phyloP scores from a whole-genome alignment of 2,797 vertebrate species.

The Aselliscus stoliczkanus region DNA sequence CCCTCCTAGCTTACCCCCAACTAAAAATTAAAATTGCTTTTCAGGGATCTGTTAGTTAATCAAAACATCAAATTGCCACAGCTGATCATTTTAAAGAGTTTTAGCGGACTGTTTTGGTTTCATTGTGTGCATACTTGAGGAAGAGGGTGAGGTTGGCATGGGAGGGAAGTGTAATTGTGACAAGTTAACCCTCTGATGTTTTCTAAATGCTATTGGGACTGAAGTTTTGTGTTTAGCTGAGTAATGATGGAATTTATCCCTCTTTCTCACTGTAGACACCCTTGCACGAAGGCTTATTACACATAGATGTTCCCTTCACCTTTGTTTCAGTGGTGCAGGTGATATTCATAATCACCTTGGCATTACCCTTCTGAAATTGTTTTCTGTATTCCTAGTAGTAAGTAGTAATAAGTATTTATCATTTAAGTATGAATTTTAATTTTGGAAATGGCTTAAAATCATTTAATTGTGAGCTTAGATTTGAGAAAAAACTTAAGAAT shows the following conservation, averaged over 20 bases:
- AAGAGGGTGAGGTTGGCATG: neutral
- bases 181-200: neutral
- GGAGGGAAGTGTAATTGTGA: neutral
- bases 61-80: neutral
- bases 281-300: neutral
- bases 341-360: neutral
- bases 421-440: conserved; percentile 16
- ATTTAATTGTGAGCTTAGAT: neutral
- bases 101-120: neutral
- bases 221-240: neutral
- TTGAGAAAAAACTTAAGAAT: conserved; percentile 3
- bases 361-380: neutral
- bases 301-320: neutral
- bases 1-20: neutral
- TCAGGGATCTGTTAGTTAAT: neutral
- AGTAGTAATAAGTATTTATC: neutral
- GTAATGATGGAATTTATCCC: neutral
- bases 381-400: neutral
- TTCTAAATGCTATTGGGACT: neutral
- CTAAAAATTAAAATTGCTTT: neutral
- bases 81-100: neutral
- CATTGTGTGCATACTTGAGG: neutral
- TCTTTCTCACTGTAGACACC: neutral
- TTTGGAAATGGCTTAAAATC: neutral
- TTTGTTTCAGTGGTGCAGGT: neutral